Evolutionary conservation across 2,113 vertebrate species (phyloP).

Genomic region (Gavialis gangeticus): DNA sequence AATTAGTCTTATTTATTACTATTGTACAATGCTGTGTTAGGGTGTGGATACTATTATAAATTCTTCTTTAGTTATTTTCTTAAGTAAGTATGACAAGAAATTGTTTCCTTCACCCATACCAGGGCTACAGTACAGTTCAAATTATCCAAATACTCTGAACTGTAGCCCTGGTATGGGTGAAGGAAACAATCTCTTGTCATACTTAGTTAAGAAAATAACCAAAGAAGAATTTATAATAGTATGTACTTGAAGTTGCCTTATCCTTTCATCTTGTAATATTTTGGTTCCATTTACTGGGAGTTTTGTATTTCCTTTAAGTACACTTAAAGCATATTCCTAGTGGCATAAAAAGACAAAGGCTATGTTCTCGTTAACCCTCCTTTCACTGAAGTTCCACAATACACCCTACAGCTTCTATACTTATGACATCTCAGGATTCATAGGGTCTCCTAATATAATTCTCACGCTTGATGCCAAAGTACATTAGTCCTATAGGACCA

Average conservation of each 20-base stretch:
- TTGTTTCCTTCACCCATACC: neutral
- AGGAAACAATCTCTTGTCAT: neutral
- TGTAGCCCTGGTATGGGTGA: neutral
- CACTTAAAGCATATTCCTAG: neutral
- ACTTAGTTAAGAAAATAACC: slow-evolving; percentile 1
- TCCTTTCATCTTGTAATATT: neutral
- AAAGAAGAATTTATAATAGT: neutral
- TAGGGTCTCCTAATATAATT: neutral
- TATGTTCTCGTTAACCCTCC: neutral
- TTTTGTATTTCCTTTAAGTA: neutral
- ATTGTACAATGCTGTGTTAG: neutral
- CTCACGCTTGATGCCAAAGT: neutral
- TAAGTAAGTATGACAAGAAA: neutral
- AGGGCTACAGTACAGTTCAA: neutral
- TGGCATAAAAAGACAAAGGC: neutral
- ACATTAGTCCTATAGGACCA: neutral
- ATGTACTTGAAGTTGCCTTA: rapidly evolving
- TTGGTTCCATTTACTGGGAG: neutral
- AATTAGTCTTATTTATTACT: neutral
- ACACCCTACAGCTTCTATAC: neutral
- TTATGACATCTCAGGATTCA: neutral
- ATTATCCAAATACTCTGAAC: neutral
- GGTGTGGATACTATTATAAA: neutral
- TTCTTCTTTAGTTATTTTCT: slow-evolving; percentile 8
- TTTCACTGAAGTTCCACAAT: neutral